phyloP scores from a whole-genome alignment of 2,797 vertebrate species.

The Margarornis squamiger region DNA sequence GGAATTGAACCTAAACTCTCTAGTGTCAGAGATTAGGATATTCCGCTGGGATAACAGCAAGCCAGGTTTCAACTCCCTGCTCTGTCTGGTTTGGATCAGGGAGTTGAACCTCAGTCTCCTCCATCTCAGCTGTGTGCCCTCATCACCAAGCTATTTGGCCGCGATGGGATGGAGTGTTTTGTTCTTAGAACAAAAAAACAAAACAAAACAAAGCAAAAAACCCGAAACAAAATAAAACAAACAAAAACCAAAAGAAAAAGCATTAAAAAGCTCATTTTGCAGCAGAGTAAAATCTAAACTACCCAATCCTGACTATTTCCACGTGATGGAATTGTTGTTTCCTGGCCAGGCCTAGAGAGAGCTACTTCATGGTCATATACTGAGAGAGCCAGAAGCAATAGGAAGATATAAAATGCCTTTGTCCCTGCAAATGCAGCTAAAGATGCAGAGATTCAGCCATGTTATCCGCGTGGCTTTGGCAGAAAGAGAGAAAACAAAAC shows the following conservation, averaged over 20 bases:
- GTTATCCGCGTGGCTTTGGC: conserved; percentile 9
- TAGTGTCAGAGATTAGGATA: conserved; percentile 53
- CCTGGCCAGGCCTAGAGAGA: not conserved
- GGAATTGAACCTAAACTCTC: conserved; percentile 29
- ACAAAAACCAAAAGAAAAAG: not conserved
- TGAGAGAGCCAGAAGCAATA: not conserved
- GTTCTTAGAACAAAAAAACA: not conserved
- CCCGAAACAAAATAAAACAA: not conserved
- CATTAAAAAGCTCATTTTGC: not conserved
- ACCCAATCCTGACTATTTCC: not conserved
- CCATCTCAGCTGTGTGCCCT: not conserved
- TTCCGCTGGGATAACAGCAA: conserved; percentile 12
- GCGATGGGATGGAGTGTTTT: not conserved
- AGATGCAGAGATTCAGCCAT: not conserved
- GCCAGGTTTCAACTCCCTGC: conserved; percentile 36
- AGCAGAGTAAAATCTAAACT: not conserved
- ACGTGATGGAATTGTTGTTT: conserved; percentile 16
- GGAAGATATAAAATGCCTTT: not conserved
- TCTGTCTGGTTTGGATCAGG: conserved; percentile 51
- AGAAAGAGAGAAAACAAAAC: not conserved
- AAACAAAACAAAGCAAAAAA: not conserved
- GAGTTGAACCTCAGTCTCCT: not conserved
- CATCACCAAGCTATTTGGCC: not conserved
- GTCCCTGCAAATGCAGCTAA: not conserved
- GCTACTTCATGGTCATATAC: not conserved